Percentiles rank a stretch among this genome's conserved stretches.
phyloP scores from a whole-genome alignment of 2,113 vertebrate species.

The Zosterops lateralis region DNA sequence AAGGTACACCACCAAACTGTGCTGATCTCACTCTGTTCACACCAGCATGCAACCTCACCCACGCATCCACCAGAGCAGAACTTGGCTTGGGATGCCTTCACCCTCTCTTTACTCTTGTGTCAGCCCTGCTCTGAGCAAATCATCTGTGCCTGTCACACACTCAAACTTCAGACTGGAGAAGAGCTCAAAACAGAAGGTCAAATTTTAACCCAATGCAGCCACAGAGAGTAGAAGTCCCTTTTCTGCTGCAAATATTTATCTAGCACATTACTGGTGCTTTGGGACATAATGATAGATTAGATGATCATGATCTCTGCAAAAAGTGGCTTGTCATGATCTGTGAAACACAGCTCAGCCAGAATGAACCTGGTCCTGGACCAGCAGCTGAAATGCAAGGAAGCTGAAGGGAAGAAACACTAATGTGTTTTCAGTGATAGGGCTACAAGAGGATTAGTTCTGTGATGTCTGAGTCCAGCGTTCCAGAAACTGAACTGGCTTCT shows the following conservation, averaged over 20 bases:
- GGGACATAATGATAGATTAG: not conserved
- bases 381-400: conserved; percentile 2
- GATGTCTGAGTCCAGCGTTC: conserved; percentile 4
- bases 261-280: not conserved
- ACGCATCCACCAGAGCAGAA: not conserved
- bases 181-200: not conserved
- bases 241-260: conserved; percentile 15
- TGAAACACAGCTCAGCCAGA: not conserved
- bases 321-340: not conserved
- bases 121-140: not conserved
- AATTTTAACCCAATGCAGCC: not conserved
- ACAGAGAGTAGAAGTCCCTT: not conserved
- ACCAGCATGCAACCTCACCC: not conserved
- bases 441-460: conserved; percentile 44
- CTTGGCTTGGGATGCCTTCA: not conserved
- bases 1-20: not conserved
- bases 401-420: not conserved
- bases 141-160: not conserved
- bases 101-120: not conserved
- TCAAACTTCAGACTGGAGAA: not conserved
- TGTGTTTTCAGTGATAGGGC: not conserved
- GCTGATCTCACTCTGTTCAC: not conserved
- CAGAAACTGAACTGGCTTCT: conserved; percentile 23
- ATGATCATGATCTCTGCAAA: not conserved
- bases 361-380: not conserved